These are phyloP conservation scores for Drosophila mulleri DNA, from an alignment of 2,888 invertebrate species.

Conservation along the genomic window DNA sequence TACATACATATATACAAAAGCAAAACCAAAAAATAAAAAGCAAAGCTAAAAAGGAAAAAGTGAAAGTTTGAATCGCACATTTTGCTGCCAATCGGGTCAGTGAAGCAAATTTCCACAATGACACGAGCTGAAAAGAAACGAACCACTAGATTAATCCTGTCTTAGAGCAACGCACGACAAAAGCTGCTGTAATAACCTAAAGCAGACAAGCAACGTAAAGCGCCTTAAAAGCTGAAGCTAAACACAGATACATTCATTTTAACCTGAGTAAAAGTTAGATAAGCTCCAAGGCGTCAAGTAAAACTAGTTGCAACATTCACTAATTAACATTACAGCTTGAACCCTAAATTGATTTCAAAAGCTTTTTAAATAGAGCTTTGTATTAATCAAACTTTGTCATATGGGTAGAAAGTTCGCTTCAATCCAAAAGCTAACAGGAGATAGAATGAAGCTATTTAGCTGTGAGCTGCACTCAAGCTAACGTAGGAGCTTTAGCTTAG, in stretches of 20 bases:
- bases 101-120: slow-evolving; percentile 22
- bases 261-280: too few species aligned
- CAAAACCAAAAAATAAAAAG: neutral
- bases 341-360: neutral
- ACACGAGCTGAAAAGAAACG: slow-evolving; percentile 11
- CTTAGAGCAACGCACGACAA: neutral
- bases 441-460: neutral
- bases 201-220: neutral
- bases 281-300: too few species aligned
- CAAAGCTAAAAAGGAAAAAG: slow-evolving; percentile 6
- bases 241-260: too few species aligned
- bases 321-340: too few species aligned
- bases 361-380: neutral
- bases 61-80: slow-evolving; percentile 33
- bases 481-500: too few species aligned
- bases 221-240: too few species aligned
- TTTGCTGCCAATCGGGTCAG: slow-evolving; percentile 46
- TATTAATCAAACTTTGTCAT: neutral
- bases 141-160: slow-evolving; percentile 17
- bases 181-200: neutral
- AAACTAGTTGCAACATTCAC: too few species aligned
- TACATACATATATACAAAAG: neutral
- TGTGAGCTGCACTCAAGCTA: neutral
- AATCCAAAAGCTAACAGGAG: neutral
- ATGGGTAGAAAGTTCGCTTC: neutral